Percentiles rank a stretch among this genome's conserved stretches.
phyloP scores from a whole-genome alignment of 2,797 vertebrate genomes.

The Argentina silus region DNA sequence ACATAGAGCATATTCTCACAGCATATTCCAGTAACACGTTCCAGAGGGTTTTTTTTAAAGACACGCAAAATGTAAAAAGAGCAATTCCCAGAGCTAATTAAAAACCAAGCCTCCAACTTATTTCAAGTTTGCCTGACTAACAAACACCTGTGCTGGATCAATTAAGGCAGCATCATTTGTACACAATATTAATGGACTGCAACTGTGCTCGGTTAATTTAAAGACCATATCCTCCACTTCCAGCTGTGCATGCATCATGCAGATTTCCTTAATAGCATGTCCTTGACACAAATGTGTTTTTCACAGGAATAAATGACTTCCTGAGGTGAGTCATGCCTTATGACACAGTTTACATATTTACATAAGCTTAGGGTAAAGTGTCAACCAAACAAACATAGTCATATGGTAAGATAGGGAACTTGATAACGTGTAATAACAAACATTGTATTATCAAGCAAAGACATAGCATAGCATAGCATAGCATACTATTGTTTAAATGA shows the following conservation, averaged over 20 bases:
- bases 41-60: constrained; percentile 21
- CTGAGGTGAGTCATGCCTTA: no score
- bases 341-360: no score
- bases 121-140: constrained; percentile 68
- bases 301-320: not conserved
- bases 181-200: constrained; percentile 65
- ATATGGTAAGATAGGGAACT: no score
- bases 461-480: no score
- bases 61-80: constrained; percentile 58
- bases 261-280: not conserved
- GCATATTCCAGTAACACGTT: not conserved
- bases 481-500: no score
- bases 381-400: no score
- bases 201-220: constrained; percentile 66
- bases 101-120: constrained; percentile 66
- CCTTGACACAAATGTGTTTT: not conserved
- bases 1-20: no score
- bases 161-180: constrained; percentile 72
- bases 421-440: no score
- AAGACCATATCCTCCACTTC: constrained; percentile 63
- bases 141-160: constrained; percentile 78
- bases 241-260: constrained; percentile 35
- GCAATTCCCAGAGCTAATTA: constrained; percentile 78
- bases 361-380: no score
- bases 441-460: no score